Evolutionary conservation across 2,797 vertebrate genomes (phyloP).

Genomic region (Myotis planiceps): DNA sequence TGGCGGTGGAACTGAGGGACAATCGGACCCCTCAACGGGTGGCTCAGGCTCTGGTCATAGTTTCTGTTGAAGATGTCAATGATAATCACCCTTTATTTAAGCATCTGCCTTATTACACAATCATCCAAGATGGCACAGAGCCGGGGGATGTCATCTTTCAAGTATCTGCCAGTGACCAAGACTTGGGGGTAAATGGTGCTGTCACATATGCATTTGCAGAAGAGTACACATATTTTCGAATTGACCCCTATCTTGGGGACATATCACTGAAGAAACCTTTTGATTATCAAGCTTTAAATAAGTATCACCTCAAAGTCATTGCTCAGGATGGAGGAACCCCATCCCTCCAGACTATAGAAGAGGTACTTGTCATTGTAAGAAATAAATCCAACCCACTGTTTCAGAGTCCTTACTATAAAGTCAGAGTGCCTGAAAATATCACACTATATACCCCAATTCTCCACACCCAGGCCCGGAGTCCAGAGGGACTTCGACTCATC

Average conservation of each 20-base stretch:
- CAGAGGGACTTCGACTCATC: constrained; percentile 95
- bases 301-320: constrained; percentile 92
- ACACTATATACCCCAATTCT: constrained; percentile 94
- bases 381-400: constrained; percentile 97
- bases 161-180: constrained; percentile 92
- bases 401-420: constrained; percentile 94
- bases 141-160: constrained; percentile 96
- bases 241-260: constrained; percentile 94
- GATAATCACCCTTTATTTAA: constrained; percentile 94
- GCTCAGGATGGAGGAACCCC: constrained; percentile 92
- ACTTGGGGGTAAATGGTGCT: constrained; percentile 92
- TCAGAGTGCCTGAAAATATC: constrained; percentile 95
- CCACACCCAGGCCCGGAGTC: constrained; percentile 96
- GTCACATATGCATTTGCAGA: constrained; percentile 92
- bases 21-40: constrained; percentile 90
- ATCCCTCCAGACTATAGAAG: constrained; percentile 86
- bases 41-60: constrained; percentile 91
- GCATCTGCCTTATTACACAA: constrained; percentile 93
- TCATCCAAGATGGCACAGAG: constrained; percentile 93
- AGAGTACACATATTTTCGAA: constrained; percentile 93
- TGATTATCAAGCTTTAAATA: constrained; percentile 94
- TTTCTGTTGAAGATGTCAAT: constrained; percentile 94
- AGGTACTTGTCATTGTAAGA: constrained; percentile 93
- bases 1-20: constrained; percentile 94
- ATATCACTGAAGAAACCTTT: constrained; percentile 94